A percentile compares a stretch with the other conserved stretches of the same genome.
These are phyloP conservation scores for Cryptocheilus praepositus DNA, from an alignment of 2,888 invertebrate genomes.

Conservation along the genomic window DNA sequence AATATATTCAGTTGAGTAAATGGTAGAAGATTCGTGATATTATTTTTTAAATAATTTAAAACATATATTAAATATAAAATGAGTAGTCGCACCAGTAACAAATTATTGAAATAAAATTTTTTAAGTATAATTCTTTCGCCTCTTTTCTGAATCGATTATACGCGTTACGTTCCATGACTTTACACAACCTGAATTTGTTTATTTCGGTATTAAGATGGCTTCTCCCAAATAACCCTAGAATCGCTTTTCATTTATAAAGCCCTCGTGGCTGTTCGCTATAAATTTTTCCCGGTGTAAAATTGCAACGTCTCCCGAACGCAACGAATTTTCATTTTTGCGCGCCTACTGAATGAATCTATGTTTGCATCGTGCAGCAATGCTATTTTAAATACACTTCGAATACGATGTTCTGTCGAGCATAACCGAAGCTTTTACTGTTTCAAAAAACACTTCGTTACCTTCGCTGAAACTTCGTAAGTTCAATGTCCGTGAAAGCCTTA, in stretches of 20 bases:
- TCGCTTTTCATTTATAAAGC: background rate
- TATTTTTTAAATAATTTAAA: too few relatives aligned
- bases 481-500: too few relatives aligned
- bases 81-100: too few relatives aligned
- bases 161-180: too few relatives aligned
- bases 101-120: too few relatives aligned
- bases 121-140: too few relatives aligned
- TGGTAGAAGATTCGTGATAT: too few relatives aligned
- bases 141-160: too few relatives aligned
- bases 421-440: background rate
- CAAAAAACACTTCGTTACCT: too few relatives aligned
- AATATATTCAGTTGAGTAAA: too few relatives aligned
- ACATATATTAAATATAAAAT: too few relatives aligned
- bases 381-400: background rate
- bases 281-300: background rate
- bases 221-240: background rate
- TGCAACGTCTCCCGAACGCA: background rate
- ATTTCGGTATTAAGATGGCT: constrained; percentile 1
- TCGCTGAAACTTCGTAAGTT: too few relatives aligned
- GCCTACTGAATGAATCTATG: background rate
- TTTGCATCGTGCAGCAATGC: background rate
- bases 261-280: background rate
- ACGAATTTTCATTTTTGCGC: background rate
- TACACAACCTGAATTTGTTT: background rate
- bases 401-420: background rate